Percentiles rank a stretch among this genome's conserved stretches.
phyloP scores from a whole-genome alignment of 2,113 vertebrate species.

The Anhinga anhinga region DNA sequence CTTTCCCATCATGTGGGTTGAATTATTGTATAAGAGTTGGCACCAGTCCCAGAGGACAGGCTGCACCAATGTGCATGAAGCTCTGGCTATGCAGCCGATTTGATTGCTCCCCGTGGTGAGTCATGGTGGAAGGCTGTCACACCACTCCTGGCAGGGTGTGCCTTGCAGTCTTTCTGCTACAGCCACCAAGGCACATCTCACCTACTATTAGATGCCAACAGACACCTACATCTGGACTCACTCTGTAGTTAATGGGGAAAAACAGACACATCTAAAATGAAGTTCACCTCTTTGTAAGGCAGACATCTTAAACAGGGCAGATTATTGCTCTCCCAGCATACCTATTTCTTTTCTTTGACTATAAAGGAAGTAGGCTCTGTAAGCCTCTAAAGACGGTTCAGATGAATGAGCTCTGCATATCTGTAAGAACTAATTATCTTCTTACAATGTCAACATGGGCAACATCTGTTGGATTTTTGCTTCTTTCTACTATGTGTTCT shows the following conservation, averaged over 20 bases:
- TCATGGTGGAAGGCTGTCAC: neutral
- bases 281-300: neutral
- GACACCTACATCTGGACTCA: neutral
- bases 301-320: neutral
- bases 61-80: neutral
- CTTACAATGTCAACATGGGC: neutral
- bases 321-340: neutral
- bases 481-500: neutral
- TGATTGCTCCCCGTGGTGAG: neutral
- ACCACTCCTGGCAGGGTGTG: accelerated
- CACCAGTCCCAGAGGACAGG: neutral
- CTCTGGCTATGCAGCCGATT: neutral
- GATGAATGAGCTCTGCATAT: neutral
- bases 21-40: neutral
- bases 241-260: neutral
- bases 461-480: neutral
- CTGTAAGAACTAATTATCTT: neutral
- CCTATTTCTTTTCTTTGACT: neutral
- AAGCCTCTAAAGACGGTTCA: neutral
- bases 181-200: accelerated
- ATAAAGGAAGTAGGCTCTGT: neutral
- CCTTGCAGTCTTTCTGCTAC: neutral
- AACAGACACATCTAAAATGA: neutral
- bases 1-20: neutral
- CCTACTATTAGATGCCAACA: neutral